Conservation (phyloP, 2,797 vertebrate genomes). For the Schizothorax lantsangensis region DNA sequence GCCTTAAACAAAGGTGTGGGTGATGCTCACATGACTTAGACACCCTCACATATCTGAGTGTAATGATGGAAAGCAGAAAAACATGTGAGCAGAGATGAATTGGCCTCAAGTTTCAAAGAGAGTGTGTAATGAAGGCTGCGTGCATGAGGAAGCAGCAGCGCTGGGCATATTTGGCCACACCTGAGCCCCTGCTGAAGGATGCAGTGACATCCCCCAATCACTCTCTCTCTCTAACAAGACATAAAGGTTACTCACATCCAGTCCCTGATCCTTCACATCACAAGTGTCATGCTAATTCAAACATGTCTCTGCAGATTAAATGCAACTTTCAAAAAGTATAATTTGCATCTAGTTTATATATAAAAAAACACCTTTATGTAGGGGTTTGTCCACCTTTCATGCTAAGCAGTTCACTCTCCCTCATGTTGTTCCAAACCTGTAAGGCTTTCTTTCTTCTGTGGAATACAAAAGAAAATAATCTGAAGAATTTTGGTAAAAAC, state of each 20-base stretch:
- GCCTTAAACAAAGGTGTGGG: conserved; percentile 10
- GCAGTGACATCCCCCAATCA: conserved; percentile 31
- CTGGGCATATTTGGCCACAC: conserved; percentile 42
- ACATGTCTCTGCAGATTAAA: neutral
- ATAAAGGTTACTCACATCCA: conserved; percentile 17
- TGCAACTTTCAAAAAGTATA: neutral
- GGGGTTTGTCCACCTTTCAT: neutral
- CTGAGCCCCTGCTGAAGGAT: conserved; percentile 56
- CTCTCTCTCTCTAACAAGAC: conserved; percentile 28
- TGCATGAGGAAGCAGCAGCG: conserved; percentile 32
- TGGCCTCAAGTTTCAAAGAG: conserved; percentile 44
- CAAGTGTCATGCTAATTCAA: conserved; percentile 3
- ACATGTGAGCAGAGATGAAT: conserved; percentile 17
- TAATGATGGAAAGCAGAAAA: conserved; percentile 23
- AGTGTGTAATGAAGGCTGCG: conserved; percentile 36
- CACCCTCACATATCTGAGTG: neutral
- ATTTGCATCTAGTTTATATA: neutral
- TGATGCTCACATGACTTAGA: conserved; percentile 16
- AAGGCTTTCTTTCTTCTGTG: neutral
- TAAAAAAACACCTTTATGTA: neutral
- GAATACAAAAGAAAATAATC: neutral
- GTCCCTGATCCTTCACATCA: conserved; percentile 20
- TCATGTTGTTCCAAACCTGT: neutral
- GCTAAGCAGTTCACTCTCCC: neutral
- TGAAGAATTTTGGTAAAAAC: neutral